Conservation (phyloP, 2,888 invertebrate genomes). For the Agrilus biguttatus region DNA sequence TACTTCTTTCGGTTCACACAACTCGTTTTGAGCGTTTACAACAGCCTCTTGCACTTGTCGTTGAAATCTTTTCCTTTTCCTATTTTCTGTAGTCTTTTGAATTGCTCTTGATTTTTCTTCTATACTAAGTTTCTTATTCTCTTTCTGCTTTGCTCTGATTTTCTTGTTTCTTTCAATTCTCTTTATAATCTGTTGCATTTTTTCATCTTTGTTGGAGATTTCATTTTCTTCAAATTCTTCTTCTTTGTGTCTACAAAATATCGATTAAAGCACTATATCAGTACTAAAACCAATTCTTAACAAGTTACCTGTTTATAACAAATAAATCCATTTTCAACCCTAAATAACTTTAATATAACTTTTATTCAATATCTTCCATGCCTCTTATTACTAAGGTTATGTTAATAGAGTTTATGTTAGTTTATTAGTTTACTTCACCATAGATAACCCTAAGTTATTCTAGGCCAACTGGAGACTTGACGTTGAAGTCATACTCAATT, state of each 20-base stretch:
- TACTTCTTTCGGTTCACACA: conserved; percentile 4
- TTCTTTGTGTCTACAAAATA: conserved; percentile 31
- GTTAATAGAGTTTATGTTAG: no score
- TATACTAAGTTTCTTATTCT: conserved; percentile 17
- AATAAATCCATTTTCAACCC: conserved; percentile 48
- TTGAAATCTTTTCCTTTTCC: conserved; percentile 10
- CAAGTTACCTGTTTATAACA: conserved; percentile 49
- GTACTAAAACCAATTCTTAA: conserved; percentile 8
- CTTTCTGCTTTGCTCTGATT: conserved; percentile 24
- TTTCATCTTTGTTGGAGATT: conserved; percentile 27
- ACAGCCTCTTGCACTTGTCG: conserved; percentile 11
- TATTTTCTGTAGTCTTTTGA: conserved; percentile 12
- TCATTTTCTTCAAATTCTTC: conserved; percentile 24
- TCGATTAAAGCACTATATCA: not conserved
- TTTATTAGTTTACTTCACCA: no score
- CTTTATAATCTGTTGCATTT: conserved; percentile 42
- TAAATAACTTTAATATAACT: not conserved
- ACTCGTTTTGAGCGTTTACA: conserved; percentile 15
- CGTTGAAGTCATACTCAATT: no score
- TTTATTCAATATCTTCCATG: no score
- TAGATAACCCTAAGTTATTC: no score
- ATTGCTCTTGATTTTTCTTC: conserved; percentile 20
- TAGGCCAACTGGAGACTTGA: no score
- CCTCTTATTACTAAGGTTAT: no score
- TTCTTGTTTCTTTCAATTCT: conserved; percentile 44